phyloP scores from a whole-genome alignment of 2,113 vertebrate genomes.

The Chrysemys picta region DNA sequence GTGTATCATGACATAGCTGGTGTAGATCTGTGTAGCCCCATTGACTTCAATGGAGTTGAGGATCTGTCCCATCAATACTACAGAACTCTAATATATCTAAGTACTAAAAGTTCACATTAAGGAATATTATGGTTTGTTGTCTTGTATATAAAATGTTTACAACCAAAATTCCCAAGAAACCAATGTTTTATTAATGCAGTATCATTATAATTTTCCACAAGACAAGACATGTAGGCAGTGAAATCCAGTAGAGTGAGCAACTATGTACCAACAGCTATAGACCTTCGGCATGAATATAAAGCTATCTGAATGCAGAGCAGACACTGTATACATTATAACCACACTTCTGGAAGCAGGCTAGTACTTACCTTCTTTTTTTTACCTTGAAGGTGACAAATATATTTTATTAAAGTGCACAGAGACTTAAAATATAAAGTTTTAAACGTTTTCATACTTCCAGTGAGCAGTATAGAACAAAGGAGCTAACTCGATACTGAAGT shows the following conservation, averaged over 20 bases:
- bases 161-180: not conserved
- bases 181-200: not conserved
- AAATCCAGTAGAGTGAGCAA: not conserved
- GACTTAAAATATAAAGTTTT: not conserved
- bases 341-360: not conserved
- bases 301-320: not conserved
- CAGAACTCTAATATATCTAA: not conserved
- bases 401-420: not conserved
- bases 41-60: fast-evolving
- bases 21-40: not conserved
- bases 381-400: not conserved
- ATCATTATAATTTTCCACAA: not conserved
- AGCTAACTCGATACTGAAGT: not conserved
- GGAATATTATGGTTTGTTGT: not conserved
- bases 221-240: not conserved
- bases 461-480: not conserved
- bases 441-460: not conserved
- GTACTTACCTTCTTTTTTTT: fast-evolving
- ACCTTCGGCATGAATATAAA: not conserved
- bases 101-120: not conserved
- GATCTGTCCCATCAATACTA: not conserved
- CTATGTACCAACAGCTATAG: not conserved
- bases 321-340: not conserved
- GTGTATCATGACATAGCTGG: not conserved
- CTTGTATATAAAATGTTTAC: not conserved